Evolutionary conservation across 1,140 invertebrate species (phyloP).

Genomic region (Lepidurus packardi): DNA sequence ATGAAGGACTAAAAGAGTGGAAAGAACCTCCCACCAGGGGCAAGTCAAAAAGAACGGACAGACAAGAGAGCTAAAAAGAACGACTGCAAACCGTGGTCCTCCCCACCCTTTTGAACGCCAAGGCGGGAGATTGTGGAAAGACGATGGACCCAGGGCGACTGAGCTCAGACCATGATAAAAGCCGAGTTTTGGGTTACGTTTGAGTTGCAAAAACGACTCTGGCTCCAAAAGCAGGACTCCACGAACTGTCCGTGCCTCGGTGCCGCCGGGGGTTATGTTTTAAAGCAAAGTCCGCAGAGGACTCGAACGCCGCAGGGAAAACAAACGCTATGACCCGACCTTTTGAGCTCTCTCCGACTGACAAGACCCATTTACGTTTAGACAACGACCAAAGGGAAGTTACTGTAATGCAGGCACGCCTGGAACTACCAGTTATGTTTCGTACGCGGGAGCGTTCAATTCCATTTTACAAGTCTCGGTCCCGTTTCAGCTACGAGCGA

Average conservation of each 20-base stretch:
- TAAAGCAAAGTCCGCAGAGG: not conserved
- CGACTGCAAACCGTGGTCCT: not conserved
- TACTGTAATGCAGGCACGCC: too few relatives aligned
- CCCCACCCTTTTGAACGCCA: not conserved
- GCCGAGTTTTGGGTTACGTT: conserved; percentile 21
- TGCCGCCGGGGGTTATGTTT: not conserved
- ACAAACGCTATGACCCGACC: too few relatives aligned
- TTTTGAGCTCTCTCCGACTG: too few relatives aligned
- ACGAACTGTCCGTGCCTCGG: not conserved
- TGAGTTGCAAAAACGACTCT: conserved; percentile 13
- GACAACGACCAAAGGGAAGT: too few relatives aligned
- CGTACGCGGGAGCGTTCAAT: too few relatives aligned
- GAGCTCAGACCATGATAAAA: conserved; percentile 14
- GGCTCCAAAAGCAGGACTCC: not conserved
- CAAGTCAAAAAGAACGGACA: not conserved
- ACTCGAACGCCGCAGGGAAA: not conserved
- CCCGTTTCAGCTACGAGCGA: too few relatives aligned
- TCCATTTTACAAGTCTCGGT: too few relatives aligned
- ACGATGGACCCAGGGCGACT: conserved; percentile 9
- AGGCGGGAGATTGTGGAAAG: conserved; percentile 17
- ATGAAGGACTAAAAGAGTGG: not conserved
- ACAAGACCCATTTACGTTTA: too few relatives aligned
- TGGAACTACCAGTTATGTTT: too few relatives aligned
- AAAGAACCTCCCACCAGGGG: not conserved
- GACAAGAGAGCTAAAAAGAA: not conserved